Evolutionary conservation across 2,113 vertebrate genomes (phyloP).

Genomic region (Anolis sagrei): DNA sequence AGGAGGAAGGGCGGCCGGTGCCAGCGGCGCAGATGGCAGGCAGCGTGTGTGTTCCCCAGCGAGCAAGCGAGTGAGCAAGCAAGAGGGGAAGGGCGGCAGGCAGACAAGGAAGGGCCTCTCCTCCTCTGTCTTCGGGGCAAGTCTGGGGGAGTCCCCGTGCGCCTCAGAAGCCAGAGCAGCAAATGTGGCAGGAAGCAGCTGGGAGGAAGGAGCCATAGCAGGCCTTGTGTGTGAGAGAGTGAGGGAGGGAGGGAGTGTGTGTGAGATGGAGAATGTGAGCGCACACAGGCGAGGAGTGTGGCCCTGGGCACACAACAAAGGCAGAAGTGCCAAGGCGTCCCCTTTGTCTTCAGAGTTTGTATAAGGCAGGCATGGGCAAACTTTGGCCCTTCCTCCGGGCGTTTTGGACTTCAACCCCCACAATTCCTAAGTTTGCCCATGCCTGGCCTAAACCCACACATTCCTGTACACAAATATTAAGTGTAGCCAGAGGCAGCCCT

Average conservation of each 20-base stretch:
- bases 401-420: too few relatives aligned
- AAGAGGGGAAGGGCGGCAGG: not conserved
- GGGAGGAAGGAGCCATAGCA: constrained; percentile 27
- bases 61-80: too few relatives aligned
- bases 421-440: too few relatives aligned
- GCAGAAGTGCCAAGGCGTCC: not conserved
- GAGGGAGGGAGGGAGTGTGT: too few relatives aligned
- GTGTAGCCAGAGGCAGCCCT: too few relatives aligned
- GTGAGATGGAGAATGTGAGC: too few relatives aligned
- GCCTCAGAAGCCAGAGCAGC: not conserved
- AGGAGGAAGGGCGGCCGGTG: not conserved
- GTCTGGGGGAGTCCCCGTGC: not conserved
- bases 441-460: too few relatives aligned
- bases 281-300: too few relatives aligned
- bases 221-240: not conserved
- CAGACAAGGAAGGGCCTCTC: not conserved
- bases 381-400: too few relatives aligned
- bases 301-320: not conserved
- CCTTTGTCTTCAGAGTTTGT: too few relatives aligned
- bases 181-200: constrained; percentile 31
- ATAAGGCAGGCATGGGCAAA: too few relatives aligned
- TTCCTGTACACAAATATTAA: too few relatives aligned
- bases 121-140: not conserved
- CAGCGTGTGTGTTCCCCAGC: not conserved
- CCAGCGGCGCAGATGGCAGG: not conserved